Base-by-base conservation (phyloP, 2,888 invertebrate species). In the Ichneumoninae sp. region DNA sequence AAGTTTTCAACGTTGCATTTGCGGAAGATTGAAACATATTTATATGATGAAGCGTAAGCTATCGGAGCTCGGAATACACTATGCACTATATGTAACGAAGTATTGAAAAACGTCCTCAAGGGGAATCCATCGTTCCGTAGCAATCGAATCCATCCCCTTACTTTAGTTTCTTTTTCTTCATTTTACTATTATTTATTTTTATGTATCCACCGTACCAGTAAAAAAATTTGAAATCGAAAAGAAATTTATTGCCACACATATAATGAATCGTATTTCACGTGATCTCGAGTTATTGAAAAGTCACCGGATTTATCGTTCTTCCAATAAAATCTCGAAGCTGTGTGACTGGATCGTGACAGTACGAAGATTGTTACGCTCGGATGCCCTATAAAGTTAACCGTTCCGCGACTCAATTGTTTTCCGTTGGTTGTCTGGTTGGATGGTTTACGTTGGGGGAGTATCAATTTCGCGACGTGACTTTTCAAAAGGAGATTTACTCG, bases 381-480 rank as follows among this genome's bases (percentile, higher is more conserved):
- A 54, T 57, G 54, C 13, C 26, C 26, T 22, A 71, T 71, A 71
- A 71, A 57, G n/a, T 57, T 57, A 1, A 16, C 71, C 26, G 40
- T 30, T 54, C 13, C 57, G 71, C 54, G 71, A 57, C 22, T 57
- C 71, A 57, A 44, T 40, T 54, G 57, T 57, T 71, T 71, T 71
- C 57, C 57, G 10, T 40, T 40, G 40, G 40, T 33, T 47, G 44
- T 3, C 44, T 47, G 44, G 44, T 47, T 5, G 44, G 44, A 36
- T 71, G 50, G n/a, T 30, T 52, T n/a, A 71, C 13, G 54, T 16
- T 13, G 19, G n/a, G 6, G 8, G 26, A 57, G 40, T 19, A 57
- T 57, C 57, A 71, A 71, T 71, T 57, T 71, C 57, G 57, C 36
- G 71, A 71, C 33, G 19, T 71, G 33, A 54, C 71, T 36, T 22